Conservation (phyloP, 2,113 vertebrate species). For the Fukomys damarensis region DNA sequence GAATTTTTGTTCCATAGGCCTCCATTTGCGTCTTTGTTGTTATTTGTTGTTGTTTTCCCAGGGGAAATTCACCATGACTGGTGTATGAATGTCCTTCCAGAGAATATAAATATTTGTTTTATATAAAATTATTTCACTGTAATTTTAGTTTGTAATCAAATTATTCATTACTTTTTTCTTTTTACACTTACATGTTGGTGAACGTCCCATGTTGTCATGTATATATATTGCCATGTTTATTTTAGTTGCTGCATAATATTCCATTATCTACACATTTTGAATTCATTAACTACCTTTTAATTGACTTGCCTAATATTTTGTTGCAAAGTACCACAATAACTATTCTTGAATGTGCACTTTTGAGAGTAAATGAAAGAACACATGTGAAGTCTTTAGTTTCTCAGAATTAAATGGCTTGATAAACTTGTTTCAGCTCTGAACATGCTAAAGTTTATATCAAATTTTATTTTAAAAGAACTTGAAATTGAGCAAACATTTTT, state of each 20-base stretch:
- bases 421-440: constrained; percentile 16
- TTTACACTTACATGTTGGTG: neutral
- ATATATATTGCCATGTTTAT: neutral
- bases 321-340: neutral
- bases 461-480: constrained; percentile 3
- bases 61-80: neutral
- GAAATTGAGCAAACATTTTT: neutral
- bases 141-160: neutral
- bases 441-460: neutral
- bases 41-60: neutral
- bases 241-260: neutral
- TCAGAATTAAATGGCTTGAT: neutral
- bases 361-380: neutral
- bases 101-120: neutral
- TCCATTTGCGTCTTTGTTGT: neutral
- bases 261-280: neutral
- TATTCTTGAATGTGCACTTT: neutral
- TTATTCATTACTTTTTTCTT: neutral
- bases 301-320: neutral
- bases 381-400: constrained; percentile 21
- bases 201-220: neutral
- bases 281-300: neutral
- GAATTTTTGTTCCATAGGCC: neutral
- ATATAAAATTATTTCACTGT: neutral
- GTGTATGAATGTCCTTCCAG: neutral